These are phyloP conservation scores for Microctenopoma stevenorrisi DNA, from an alignment of 2,797 vertebrate species.

Conservation along the genomic window DNA sequence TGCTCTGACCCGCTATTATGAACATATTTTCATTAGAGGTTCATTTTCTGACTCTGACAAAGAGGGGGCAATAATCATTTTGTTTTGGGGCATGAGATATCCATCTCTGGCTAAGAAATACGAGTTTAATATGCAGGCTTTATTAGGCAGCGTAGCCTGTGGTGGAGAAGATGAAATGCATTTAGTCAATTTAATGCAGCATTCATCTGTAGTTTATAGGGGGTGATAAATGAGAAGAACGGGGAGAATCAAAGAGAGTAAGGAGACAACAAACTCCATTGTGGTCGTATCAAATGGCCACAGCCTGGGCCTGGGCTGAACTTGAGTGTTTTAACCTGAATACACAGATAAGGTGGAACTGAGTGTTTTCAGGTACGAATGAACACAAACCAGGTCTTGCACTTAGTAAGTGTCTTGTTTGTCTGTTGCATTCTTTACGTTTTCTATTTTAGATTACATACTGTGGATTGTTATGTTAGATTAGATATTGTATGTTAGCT, in stretches of 20 bases:
- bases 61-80: conserved; percentile 45
- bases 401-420: neutral
- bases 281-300: conserved; percentile 57
- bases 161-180: conserved; percentile 26
- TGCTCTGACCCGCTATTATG: conserved; percentile 14
- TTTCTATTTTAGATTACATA: too few species aligned
- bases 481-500: too few species aligned
- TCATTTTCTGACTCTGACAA: conserved; percentile 29
- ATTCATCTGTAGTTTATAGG: conserved; percentile 18
- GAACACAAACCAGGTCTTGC: neutral
- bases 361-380: conserved; percentile 13
- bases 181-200: conserved; percentile 19
- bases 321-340: conserved; percentile 43
- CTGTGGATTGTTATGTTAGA: too few species aligned
- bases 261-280: conserved; percentile 50
- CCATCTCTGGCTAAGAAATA: conserved; percentile 42
- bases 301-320: conserved; percentile 24
- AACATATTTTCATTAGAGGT: conserved; percentile 48
- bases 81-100: conserved; percentile 32
- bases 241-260: conserved; percentile 8
- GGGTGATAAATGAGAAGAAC: conserved; percentile 13
- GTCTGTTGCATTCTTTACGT: too few species aligned
- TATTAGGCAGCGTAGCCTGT: conserved; percentile 18
- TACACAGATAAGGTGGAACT: conserved; percentile 30
- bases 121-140: conserved; percentile 52